Conservation (phyloP, 2,797 vertebrate genomes). For the Xenops minutus region DNA sequence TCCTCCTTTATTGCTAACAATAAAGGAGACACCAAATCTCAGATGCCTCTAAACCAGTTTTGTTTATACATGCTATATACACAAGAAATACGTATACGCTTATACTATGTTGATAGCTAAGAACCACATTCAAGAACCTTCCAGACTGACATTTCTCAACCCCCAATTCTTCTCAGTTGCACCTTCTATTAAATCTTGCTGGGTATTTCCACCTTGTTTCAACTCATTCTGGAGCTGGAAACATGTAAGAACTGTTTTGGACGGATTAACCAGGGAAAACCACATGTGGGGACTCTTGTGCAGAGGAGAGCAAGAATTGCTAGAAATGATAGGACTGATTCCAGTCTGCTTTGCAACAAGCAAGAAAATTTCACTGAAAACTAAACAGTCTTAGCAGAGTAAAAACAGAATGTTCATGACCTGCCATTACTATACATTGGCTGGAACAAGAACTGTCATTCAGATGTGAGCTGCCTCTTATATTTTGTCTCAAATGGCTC, state of each 20-base stretch:
- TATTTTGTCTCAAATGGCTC: not conserved
- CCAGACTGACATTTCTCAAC: not conserved
- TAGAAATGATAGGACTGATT: not conserved
- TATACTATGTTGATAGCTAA: not conserved
- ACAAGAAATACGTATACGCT: not conserved
- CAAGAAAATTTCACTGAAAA: not conserved
- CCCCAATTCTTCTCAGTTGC: not conserved
- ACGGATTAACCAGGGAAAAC: not conserved
- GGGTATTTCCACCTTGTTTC: not conserved
- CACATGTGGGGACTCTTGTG: not conserved
- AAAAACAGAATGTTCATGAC: not conserved
- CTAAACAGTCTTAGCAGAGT: not conserved
- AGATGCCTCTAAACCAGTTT: not conserved
- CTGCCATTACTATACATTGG: not conserved
- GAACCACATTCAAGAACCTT: not conserved
- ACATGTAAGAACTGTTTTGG: not conserved
- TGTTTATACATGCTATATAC: not conserved
- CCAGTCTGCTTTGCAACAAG: not conserved
- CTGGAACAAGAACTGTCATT: not conserved
- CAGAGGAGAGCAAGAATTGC: not conserved
- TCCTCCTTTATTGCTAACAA: not conserved
- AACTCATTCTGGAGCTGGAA: not conserved
- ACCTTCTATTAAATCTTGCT: not conserved
- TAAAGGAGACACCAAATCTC: not conserved
- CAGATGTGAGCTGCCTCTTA: not conserved